Evolutionary conservation across 2,888 invertebrate genomes (phyloP).

Genomic region (Sarcophaga rosellei): DNA sequence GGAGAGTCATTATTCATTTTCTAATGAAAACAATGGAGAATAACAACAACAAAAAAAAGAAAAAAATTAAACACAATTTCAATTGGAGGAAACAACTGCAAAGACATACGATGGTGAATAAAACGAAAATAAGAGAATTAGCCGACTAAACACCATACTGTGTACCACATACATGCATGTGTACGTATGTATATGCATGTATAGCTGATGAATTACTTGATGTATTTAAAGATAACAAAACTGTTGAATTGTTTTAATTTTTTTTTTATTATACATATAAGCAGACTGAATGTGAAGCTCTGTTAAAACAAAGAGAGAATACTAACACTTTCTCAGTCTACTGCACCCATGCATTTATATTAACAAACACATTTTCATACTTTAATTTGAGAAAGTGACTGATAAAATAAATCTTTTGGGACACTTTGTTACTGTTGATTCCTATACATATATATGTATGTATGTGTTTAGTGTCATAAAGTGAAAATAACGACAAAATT

Average conservation of each 20-base stretch:
- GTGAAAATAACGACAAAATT: too few relatives aligned
- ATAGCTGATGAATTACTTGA: background rate
- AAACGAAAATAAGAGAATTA: background rate
- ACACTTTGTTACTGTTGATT: slow-evolving; percentile 22
- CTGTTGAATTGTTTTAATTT: slow-evolving; percentile 5
- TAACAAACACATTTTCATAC: background rate
- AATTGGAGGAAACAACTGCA: background rate
- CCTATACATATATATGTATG: too few relatives aligned
- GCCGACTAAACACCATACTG: background rate
- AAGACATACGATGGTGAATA: background rate
- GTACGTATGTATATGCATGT: background rate
- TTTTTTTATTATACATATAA: background rate
- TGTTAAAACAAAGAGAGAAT: background rate
- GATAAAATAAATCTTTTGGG: background rate
- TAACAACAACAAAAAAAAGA: background rate
- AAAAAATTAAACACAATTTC: background rate
- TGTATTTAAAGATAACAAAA: slow-evolving; percentile 12
- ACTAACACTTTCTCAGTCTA: background rate
- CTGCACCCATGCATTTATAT: too few relatives aligned
- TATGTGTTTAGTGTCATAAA: too few relatives aligned
- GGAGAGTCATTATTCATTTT: slow-evolving; percentile 23
- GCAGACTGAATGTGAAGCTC: slow-evolving; percentile 13
- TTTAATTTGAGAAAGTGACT: background rate
- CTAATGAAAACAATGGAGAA: background rate
- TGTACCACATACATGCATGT: background rate